Evolutionary conservation across 2,113 vertebrate species (phyloP), one percentile per base, ranked within the genome.

Genomic region (Polyodon spathula): DNA sequence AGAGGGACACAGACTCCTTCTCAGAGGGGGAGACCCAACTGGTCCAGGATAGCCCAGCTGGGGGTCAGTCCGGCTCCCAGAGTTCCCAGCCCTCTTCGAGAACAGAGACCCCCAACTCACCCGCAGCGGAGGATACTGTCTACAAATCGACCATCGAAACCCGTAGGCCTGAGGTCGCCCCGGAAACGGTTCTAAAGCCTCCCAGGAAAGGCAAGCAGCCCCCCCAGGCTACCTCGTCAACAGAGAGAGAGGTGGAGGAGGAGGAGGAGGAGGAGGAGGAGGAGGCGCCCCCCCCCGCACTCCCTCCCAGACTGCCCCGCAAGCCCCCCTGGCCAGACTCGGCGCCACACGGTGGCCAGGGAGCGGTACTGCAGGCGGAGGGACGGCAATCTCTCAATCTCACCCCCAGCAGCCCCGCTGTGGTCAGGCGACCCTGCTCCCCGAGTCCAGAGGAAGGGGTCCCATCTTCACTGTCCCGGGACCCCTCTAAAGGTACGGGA

Each of bases 181-280:
- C n/a, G n/a, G n/a, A n/a, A n/a, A n/a, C n/a, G 12, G 61, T 77
- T 27, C 61, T 39, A 7, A 89, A 88, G 17, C 80, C 82, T 0
- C 72, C 66, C 0, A 68, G 63, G 5, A 61, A 63, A 0, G 42
- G 58, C 8, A 87, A 74, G 62, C 77, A 74, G 15, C 63, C 73
- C 5, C 4, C 54, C 61, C 59, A 59, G 58, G 1, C 14, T 41
- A 77, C 79, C n/a, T n/a, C n/a, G n/a, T n/a, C n/a, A n/a, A n/a
- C n/a, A n/a, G n/a, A n/a, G n/a, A n/a, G n/a, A n/a, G n/a, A n/a
- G n/a, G n/a, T 44, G 7, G 12, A 44, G n/a, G n/a, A 8, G 7
- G 43, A 44, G 12, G 12, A 44, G 2, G 57, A 17, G 2, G 0
- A 58, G 2, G 57, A 17, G 2, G 0, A 58, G 7, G 11, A 16